A percentile compares a stretch with the other conserved stretches of the same genome.
Conservation (phyloP, 2,888 invertebrate genomes). For the Autographa pulchrina region DNA sequence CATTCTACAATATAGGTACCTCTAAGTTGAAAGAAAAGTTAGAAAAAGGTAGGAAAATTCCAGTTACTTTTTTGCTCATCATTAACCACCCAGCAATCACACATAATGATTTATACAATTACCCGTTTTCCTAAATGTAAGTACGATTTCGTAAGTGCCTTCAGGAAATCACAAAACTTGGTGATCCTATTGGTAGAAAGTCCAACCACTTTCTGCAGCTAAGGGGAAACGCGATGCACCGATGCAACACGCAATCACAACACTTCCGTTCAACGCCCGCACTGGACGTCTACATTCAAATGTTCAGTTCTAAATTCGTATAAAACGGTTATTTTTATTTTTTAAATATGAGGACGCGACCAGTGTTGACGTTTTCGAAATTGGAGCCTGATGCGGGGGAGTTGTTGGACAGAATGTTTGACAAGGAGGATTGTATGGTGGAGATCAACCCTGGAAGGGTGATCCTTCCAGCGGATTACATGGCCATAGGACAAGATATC, state of each 20-base stretch:
- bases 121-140: background rate
- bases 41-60: too few relatives aligned
- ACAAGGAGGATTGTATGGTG: constrained; percentile 91
- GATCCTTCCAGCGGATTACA: constrained; percentile 92
- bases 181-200: constrained; percentile 69
- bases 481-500: constrained; percentile 92
- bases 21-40: too few relatives aligned
- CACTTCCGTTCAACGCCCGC: constrained; percentile 65
- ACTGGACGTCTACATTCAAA: constrained; percentile 50
- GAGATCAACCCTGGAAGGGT: constrained; percentile 93
- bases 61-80: too few relatives aligned
- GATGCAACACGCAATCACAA: constrained; percentile 72
- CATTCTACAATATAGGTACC: too few relatives aligned
- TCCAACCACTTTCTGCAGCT: constrained; percentile 65
- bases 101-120: background rate
- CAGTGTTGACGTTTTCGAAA: constrained; percentile 88
- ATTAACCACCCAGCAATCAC: background rate
- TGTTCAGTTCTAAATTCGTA: constrained; percentile 21
- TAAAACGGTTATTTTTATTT: constrained; percentile 26
- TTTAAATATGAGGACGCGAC: constrained; percentile 77
- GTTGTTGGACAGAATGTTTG: constrained; percentile 91
- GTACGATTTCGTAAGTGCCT: constrained; percentile 26
- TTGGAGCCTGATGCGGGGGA: constrained; percentile 89
- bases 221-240: constrained; percentile 67
- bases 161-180: constrained; percentile 33